A percentile compares a stretch with the other conserved stretches of the same genome.
Evolutionary conservation across 2,797 vertebrate genomes (phyloP).

Genomic region (Neosilurus mollespiculum): DNA sequence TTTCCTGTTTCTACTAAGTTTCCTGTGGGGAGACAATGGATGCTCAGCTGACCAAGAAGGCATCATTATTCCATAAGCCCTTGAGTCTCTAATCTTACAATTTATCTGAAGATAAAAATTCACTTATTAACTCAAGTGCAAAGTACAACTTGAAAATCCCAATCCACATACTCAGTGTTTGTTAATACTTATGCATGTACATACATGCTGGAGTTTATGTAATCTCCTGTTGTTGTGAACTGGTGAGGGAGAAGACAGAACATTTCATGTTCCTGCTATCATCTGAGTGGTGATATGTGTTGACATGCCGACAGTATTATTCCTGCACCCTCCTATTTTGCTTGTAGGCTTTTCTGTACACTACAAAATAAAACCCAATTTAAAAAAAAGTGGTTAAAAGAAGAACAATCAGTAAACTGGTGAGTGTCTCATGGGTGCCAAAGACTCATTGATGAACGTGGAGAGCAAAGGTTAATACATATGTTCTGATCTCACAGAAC

Average conservation of each 20-base stretch:
- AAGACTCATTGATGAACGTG: too few relatives aligned
- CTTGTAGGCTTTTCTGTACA: neutral
- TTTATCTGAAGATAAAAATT: neutral
- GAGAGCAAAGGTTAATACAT: too few relatives aligned
- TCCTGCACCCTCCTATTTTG: neutral
- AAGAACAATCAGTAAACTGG: too few relatives aligned
- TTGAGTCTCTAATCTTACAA: neutral
- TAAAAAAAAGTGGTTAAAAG: neutral
- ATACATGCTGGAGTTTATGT: neutral
- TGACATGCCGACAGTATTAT: constrained; percentile 3
- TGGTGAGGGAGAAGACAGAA: neutral
- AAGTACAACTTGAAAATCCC: neutral
- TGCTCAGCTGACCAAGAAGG: neutral
- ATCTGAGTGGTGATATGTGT: neutral
- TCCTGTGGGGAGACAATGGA: too few relatives aligned
- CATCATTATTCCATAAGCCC: neutral
- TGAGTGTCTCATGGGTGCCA: too few relatives aligned
- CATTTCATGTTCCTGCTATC: neutral
- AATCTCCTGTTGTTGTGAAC: neutral
- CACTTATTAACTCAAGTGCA: neutral
- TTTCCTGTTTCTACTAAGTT: constrained; percentile 1
- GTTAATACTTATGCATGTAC: constrained; percentile 2
- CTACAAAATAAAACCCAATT: neutral
- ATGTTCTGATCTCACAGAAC: too few relatives aligned
- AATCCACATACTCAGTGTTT: neutral